Evolutionary conservation across 2,888 invertebrate species (phyloP).

Genomic region (Agriotes lineatus): DNA sequence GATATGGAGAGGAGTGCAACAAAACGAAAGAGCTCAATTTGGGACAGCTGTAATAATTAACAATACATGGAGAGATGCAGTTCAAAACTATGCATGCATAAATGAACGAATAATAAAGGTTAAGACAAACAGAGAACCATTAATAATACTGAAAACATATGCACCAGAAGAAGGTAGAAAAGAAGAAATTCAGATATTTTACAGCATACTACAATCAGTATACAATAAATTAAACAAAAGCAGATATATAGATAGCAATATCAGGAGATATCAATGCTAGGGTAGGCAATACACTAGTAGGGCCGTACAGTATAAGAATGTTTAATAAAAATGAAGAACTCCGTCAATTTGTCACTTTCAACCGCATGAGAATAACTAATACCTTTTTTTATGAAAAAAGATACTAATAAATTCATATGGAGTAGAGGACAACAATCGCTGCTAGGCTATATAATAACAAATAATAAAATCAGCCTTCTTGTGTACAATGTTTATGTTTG

Average conservation of each 20-base stretch:
- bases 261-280: neutral
- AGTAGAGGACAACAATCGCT: too few species aligned
- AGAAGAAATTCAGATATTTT: too few species aligned
- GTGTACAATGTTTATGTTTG: too few species aligned
- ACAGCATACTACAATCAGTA: too few species aligned
- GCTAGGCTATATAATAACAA: too few species aligned
- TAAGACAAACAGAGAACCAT: neutral
- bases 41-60: neutral
- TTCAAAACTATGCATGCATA: neutral
- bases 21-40: neutral
- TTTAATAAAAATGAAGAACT: neutral
- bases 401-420: too few species aligned
- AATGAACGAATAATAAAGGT: neutral
- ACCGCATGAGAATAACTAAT: neutral
- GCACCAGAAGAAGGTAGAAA: neutral
- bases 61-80: neutral
- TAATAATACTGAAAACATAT: neutral
- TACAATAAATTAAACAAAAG: too few species aligned
- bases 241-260: neutral
- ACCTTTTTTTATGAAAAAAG: neutral
- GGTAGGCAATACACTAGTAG: neutral
- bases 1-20: neutral
- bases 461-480: too few species aligned
- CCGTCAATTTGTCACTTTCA: neutral
- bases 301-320: neutral